Percentiles rank a stretch among this genome's conserved stretches.
Conservation (phyloP, 2,888 invertebrate genomes). For the Watsonalla binaria region DNA sequence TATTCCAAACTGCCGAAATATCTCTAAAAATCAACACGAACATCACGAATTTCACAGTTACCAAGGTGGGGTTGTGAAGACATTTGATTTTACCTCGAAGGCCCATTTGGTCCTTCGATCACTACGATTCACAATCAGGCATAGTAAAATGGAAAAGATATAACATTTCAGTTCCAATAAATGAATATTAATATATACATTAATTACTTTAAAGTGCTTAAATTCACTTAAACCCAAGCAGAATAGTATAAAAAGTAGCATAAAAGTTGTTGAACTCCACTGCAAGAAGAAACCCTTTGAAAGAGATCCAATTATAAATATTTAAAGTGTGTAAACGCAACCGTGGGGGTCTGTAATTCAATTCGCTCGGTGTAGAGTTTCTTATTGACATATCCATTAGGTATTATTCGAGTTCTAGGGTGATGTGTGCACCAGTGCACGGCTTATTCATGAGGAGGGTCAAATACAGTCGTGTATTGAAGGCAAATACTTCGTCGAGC, state of each 20-base stretch:
- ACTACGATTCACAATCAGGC: no score
- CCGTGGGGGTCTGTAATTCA: conserved; percentile 56
- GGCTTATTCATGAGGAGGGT: conserved; percentile 6
- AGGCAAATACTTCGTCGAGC: neutral
- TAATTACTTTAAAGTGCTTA: neutral
- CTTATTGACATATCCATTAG: conserved; percentile 74
- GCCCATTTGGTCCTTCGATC: conserved; percentile 5
- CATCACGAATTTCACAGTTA: no score
- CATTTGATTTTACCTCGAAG: neutral
- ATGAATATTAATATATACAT: no score
- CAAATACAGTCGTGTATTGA: neutral
- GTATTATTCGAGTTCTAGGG: conserved; percentile 41
- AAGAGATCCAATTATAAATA: conserved; percentile 63
- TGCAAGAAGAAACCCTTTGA: conserved; percentile 28
- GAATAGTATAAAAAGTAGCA: neutral
- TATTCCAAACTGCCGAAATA: no score
- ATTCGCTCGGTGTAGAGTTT: conserved; percentile 62
- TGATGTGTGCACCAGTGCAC: conserved; percentile 24
- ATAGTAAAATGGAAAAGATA: neutral
- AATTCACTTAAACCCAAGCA: neutral
- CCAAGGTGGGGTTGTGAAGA: no score
- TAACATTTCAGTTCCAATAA: no score
- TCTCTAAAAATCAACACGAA: no score
- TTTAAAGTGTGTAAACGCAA: conserved; percentile 56
- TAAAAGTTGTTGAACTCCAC: conserved; percentile 9